A percentile compares a stretch with the other conserved stretches of the same genome.
Evolutionary conservation across 2,113 vertebrate species (phyloP).

Genomic region (Ceyx cyanopectus): DNA sequence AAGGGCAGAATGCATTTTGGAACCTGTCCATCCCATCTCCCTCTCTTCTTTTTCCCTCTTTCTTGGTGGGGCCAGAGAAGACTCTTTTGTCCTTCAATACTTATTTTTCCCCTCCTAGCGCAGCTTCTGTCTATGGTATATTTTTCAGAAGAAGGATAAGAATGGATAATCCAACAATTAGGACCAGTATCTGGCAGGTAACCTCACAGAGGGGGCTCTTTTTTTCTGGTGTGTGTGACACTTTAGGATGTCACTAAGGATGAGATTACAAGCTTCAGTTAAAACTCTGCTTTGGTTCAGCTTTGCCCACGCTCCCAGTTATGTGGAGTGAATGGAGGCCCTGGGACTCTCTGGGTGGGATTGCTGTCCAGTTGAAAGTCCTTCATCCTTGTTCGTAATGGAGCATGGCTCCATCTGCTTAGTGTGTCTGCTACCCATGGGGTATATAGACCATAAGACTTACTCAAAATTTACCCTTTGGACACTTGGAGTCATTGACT

Average conservation of each 20-base stretch:
- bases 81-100: not conserved
- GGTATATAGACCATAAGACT: no score
- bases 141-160: not conserved
- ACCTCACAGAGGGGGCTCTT: not conserved
- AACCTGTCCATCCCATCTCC: not conserved
- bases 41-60: not conserved
- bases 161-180: not conserved
- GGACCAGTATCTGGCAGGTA: not conserved
- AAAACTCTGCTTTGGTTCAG: not conserved
- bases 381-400: not conserved
- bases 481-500: rapidly evolving
- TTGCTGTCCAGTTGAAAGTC: not conserved
- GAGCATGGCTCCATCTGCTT: not conserved
- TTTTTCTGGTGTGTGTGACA: not conserved
- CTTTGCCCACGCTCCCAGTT: not conserved
- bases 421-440: not conserved
- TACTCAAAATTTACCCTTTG: not conserved
- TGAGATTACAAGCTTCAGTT: not conserved
- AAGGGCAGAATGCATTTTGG: rapidly evolving
- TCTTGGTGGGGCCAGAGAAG: not conserved
- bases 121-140: not conserved
- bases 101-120: not conserved
- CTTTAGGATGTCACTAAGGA: not conserved
- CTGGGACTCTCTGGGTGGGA: not conserved
- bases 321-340: not conserved